Evolutionary conservation across 2,113 vertebrate species (phyloP), one percentile per base, ranked within the genome.

Genomic region (Colius striatus): DNA sequence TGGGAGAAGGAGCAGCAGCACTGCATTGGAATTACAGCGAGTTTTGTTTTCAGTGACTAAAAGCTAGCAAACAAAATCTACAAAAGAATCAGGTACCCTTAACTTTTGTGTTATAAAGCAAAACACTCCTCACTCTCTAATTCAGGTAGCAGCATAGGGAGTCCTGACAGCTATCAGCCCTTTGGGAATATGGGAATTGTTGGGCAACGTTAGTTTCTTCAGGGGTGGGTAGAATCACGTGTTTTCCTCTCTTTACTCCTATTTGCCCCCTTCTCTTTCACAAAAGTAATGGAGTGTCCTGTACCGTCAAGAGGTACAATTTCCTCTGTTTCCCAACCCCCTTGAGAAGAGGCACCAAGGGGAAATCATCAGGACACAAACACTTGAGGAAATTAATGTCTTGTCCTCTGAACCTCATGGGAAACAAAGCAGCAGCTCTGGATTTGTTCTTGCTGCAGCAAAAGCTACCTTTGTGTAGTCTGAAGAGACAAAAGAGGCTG

Each of bases 221-320:
- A 77, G 47, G 1, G 0, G 11, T 36, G 9, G 16, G 32, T 2
- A 65, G 27, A 62, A 72, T 27, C 9, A n/a, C 1, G 1, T 10
- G 43, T 47, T 4, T 3, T 9, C 4, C 2, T 16, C 13, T 48
- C 53, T 50, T 71, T 50, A 29, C 41, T 79, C 23, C 38, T 30
- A 57, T 21, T 53, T 48, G 61, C 6, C 30, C 34, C 34, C 61
- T 36, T 76, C 25, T 62, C 36, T 82, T 76, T 54, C 22, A 77
- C 43, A 48, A 27, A 62, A 62, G 29, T 5, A 76, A 76, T 7
- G 13, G 7, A 22, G 38, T 13, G 11, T 7, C 43, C 45, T 38
- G 2, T n/a, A 26, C 20, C 48, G 38, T 29, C 17, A 73, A 47
- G 14, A 54, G 26, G 8, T 53, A 61, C 29, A 55, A 17, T 17